These are phyloP conservation scores for Poeciliopsis paucimaculata DNA, from an alignment of 2,797 vertebrate genomes.

Conservation along the genomic window DNA sequence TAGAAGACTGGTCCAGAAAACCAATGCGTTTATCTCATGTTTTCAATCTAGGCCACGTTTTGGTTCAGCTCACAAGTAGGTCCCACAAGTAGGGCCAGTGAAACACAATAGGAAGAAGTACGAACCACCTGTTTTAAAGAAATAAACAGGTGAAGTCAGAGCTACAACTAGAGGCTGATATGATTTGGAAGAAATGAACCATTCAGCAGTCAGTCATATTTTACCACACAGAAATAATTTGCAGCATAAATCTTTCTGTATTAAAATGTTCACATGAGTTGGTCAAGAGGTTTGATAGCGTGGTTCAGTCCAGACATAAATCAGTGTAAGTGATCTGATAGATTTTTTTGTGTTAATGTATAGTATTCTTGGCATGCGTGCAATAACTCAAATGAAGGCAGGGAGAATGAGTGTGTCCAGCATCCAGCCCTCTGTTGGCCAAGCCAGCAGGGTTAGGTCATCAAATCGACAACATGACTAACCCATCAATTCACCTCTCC, in stretches of 20 bases:
- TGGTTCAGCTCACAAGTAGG: constrained; percentile 79
- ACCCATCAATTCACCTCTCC: constrained; percentile 80
- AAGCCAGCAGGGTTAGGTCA: constrained; percentile 69
- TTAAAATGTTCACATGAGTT: constrained; percentile 69
- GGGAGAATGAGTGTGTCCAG: constrained; percentile 44
- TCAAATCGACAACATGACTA: constrained; percentile 80
- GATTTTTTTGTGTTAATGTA: constrained; percentile 83
- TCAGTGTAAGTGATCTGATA: constrained; percentile 80
- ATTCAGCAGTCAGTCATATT: constrained; percentile 41
- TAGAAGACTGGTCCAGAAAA: constrained; percentile 68
- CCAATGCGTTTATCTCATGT: constrained; percentile 76
- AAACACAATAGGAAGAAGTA: constrained; percentile 1
- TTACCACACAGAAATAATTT: constrained; percentile 66
- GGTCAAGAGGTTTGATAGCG: constrained; percentile 68
- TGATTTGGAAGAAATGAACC: constrained; percentile 25
- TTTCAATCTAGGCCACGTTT: constrained; percentile 72
- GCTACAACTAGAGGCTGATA: constrained; percentile 8
- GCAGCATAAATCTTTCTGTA: constrained; percentile 78
- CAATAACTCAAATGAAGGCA: constrained; percentile 78
- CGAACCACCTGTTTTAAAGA: not conserved
- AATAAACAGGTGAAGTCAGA: not conserved
- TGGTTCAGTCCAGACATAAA: constrained; percentile 71
- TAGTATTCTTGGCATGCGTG: constrained; percentile 57
- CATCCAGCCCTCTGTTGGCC: constrained; percentile 47
- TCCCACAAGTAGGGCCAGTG: constrained; percentile 60